phyloP scores from a whole-genome alignment of 2,888 invertebrate species.

The Caenorhabditis imperialis region DNA sequence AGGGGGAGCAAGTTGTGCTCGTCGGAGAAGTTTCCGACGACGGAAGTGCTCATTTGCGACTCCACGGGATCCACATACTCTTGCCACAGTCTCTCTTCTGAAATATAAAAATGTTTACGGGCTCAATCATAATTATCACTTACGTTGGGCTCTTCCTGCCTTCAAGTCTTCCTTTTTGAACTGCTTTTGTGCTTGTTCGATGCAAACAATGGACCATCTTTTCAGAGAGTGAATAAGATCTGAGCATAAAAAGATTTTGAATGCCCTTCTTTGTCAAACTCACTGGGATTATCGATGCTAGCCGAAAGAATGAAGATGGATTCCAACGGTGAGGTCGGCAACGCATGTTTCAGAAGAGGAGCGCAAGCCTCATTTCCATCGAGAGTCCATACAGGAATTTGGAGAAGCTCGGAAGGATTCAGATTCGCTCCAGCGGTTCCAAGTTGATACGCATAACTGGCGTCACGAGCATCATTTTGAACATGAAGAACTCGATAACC shows the following conservation, averaged over 20 bases:
- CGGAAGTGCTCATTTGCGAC: conserved; percentile 66
- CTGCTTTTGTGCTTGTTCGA: conserved; percentile 63
- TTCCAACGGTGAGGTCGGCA: conserved; percentile 66
- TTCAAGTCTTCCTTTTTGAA: conserved; percentile 64
- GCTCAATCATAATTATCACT: conserved; percentile 2
- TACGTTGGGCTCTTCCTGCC: conserved; percentile 44
- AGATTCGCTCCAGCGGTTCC: conserved; percentile 70
- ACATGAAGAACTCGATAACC: conserved; percentile 74
- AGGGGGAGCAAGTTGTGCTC: conserved; percentile 68
- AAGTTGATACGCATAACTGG: conserved; percentile 75
- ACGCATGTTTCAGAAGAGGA: conserved; percentile 67
- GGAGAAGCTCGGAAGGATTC: conserved; percentile 68
- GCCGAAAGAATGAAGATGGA: conserved; percentile 69
- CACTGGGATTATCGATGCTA: conserved; percentile 72
- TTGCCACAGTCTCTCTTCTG: conserved; percentile 76
- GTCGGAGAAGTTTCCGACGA: conserved; percentile 52
- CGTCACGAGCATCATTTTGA: conserved; percentile 72
- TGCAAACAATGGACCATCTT: conserved; percentile 70
- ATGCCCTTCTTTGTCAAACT: not conserved
- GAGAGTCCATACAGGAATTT: conserved; percentile 69
- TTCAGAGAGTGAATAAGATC: conserved; percentile 67
- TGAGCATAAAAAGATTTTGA: conserved; percentile 8
- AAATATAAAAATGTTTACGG: conserved; percentile 12
- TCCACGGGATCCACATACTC: conserved; percentile 77
- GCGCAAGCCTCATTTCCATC: conserved; percentile 71